These are phyloP conservation scores for Cynodonichthys magdalenae DNA, from an alignment of 2,797 vertebrate species.

Conservation along the genomic window DNA sequence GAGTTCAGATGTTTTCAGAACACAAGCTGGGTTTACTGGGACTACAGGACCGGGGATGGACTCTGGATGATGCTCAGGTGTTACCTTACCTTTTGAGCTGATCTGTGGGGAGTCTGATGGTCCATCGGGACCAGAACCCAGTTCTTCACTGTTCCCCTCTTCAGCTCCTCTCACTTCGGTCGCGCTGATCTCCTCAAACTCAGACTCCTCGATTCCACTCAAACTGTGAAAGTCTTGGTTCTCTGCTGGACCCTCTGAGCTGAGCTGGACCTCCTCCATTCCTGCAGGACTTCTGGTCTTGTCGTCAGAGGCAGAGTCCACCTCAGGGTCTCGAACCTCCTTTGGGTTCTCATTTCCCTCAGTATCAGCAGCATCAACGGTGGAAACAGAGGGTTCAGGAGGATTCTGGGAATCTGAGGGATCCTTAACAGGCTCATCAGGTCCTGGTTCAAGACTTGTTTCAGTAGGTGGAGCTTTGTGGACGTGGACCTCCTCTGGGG, in stretches of 20 bases:
- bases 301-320: background rate
- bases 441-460: background rate
- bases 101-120: background rate
- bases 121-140: background rate
- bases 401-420: background rate
- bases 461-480: background rate
- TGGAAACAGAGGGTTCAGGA: background rate
- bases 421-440: background rate
- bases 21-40: too few species aligned
- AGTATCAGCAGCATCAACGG: background rate
- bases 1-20: too few species aligned
- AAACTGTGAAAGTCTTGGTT: background rate
- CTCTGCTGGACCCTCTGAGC: background rate
- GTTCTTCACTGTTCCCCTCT: background rate
- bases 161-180: background rate
- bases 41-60: too few species aligned
- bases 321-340: background rate
- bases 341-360: background rate
- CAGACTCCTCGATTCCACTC: background rate
- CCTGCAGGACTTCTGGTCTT: background rate
- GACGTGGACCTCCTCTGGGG: background rate
- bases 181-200: conserved; percentile 20
- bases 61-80: background rate
- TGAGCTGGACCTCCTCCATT: conserved; percentile 5
- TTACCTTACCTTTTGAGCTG: conserved; percentile 12